Evolutionary conservation across 2,888 invertebrate species (phyloP).

Genomic region (Pantelozetes paolii): DNA sequence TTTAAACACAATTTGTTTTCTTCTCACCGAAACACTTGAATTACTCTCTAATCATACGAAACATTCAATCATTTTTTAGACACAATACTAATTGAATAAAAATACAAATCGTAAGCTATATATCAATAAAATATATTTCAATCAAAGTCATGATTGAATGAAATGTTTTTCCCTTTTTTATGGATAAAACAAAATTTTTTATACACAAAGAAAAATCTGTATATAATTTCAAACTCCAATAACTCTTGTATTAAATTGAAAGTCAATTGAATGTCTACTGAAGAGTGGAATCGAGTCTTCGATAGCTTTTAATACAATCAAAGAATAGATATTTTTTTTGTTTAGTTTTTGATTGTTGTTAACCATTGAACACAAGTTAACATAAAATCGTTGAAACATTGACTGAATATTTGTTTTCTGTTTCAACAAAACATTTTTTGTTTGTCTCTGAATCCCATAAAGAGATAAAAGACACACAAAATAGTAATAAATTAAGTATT

Average conservation of each 20-base stretch:
- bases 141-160: background rate
- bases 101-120: too few species aligned
- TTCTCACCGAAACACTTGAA: too few species aligned
- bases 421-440: too few species aligned
- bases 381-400: background rate
- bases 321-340: background rate
- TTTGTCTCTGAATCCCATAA: background rate
- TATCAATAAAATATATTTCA: too few species aligned
- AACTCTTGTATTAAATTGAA: background rate
- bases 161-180: background rate
- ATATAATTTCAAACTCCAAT: background rate
- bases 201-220: background rate
- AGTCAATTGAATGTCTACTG: background rate
- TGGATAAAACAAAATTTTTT: background rate
- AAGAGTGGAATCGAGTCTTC: background rate
- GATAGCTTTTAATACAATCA: background rate
- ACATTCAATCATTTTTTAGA: too few species aligned
- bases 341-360: too few species aligned
- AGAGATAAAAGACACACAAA: constrained; percentile 4
- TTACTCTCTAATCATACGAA: too few species aligned
- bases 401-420: too few species aligned
- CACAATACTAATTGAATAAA: too few species aligned
- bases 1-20: too few species aligned
- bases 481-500: background rate
- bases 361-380: background rate